Conservation (phyloP, 1,140 invertebrate genomes). For the Platyscapa corneri region DNA sequence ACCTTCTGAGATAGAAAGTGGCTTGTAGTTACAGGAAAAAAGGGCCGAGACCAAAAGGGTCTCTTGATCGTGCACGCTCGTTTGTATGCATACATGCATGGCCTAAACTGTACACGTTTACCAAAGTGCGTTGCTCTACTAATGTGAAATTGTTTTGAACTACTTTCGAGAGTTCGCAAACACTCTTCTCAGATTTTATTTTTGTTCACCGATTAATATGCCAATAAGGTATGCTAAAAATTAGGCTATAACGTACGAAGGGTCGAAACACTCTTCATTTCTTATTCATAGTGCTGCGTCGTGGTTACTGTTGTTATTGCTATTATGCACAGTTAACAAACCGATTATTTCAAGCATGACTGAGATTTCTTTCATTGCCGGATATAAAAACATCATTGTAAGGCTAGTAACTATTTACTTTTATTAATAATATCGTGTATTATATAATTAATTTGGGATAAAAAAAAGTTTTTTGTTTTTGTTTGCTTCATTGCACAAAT, state of each 20-base stretch:
- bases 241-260: slow-evolving; percentile 45
- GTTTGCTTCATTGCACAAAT: no score
- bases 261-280: slow-evolving; percentile 60
- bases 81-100: slow-evolving; percentile 40
- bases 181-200: slow-evolving; percentile 60
- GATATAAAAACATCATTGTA: background rate
- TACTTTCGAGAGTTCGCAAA: slow-evolving; percentile 68
- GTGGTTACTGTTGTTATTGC: slow-evolving; percentile 21
- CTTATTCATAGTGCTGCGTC: slow-evolving; percentile 67
- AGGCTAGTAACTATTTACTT: no score
- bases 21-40: slow-evolving; percentile 49
- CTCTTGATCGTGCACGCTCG: no score
- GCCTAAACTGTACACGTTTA: no score
- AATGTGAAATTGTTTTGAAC: slow-evolving; percentile 53
- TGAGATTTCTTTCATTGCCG: background rate
- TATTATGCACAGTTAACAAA: slow-evolving; percentile 57
- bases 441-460: background rate
- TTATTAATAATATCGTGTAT: no score
- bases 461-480: background rate
- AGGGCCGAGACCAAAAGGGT: slow-evolving; percentile 46
- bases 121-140: background rate
- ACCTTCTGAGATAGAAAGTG: slow-evolving; percentile 17
- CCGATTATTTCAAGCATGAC: slow-evolving; percentile 54
- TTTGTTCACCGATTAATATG: slow-evolving; percentile 67
- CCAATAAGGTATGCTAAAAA: slow-evolving; percentile 62